Evolutionary conservation across 1,140 invertebrate genomes (phyloP).

Genomic region (Leguminivora glycinivorella): DNA sequence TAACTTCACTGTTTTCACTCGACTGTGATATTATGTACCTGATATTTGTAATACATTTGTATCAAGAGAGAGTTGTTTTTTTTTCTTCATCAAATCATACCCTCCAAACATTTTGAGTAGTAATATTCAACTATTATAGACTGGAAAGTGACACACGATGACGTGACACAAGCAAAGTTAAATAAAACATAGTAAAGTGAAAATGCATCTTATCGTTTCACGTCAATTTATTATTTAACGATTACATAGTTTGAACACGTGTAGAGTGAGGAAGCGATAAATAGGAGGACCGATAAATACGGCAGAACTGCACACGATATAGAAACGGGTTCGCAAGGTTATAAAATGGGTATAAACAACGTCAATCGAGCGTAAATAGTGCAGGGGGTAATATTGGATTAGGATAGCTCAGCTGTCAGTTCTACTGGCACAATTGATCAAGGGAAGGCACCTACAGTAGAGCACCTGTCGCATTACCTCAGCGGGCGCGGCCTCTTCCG

Average conservation of each 20-base stretch:
- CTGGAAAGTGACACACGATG: background rate
- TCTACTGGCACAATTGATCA: conserved; percentile 67
- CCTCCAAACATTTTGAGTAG: no score
- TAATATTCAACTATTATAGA: no score
- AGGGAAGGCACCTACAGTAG: conserved; percentile 71
- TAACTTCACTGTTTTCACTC: conserved; percentile 8
- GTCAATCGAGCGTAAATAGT: background rate
- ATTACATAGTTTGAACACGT: conserved; percentile 34
- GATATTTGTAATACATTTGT: conserved; percentile 44
- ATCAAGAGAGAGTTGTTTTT: conserved; percentile 24
- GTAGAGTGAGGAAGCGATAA: conserved; percentile 29
- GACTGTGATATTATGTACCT: conserved; percentile 60
- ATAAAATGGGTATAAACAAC: background rate
- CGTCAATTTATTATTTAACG: conserved; percentile 41
- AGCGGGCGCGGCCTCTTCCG: conserved; percentile 75
- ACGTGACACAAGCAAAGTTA: background rate
- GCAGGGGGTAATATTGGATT: background rate
- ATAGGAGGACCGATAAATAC: conserved; percentile 7
- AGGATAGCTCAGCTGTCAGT: conserved; percentile 29
- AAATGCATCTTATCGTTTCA: conserved; percentile 36
- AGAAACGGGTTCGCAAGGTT: background rate
- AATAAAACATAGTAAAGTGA: conserved; percentile 34
- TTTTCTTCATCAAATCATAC: conserved; percentile 11
- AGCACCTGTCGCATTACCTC: conserved; percentile 76
- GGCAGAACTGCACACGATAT: conserved; percentile 19